phyloP scores from a whole-genome alignment of 2,797 vertebrate species.

The Ctenopoma multispine region DNA sequence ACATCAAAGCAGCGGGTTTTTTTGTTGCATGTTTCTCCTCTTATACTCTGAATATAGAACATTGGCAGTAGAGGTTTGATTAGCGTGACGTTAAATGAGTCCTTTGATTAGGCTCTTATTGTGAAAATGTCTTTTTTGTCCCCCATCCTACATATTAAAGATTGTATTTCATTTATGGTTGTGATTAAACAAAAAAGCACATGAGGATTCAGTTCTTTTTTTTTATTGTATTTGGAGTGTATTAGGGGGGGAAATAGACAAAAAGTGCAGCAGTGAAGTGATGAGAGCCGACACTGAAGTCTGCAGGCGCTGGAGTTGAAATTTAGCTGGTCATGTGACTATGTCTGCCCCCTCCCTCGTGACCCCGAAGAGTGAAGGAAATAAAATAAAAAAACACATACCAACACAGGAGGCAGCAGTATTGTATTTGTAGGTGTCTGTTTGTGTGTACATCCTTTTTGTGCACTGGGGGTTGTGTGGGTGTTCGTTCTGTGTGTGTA shows the following conservation, averaged over 20 bases:
- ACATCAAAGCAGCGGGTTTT: constrained; percentile 66
- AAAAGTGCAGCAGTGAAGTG: constrained; percentile 53
- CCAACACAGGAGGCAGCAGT: constrained; percentile 64
- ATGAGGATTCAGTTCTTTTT: constrained; percentile 14
- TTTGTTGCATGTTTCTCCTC: constrained; percentile 51
- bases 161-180: constrained; percentile 33
- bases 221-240: not conserved
- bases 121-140: constrained; percentile 35
- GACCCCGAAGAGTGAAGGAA: constrained; percentile 55
- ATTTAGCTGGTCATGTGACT: constrained; percentile 78
- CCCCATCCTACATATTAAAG: constrained; percentile 21
- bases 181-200: constrained; percentile 43
- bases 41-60: constrained; percentile 43
- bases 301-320: constrained; percentile 73
- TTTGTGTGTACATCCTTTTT: constrained; percentile 46
- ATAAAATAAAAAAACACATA: constrained; percentile 41
- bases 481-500: constrained; percentile 37
- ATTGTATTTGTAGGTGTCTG: constrained; percentile 59
- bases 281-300: constrained; percentile 66
- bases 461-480: constrained; percentile 39
- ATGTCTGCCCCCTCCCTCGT: constrained; percentile 19
- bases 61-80: constrained; percentile 65
- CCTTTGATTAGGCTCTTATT: constrained; percentile 63
- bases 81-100: constrained; percentile 54
- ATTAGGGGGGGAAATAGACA: not conserved